phyloP scores from a whole-genome alignment of 2,797 vertebrate species.

The Chiroxiphia lanceolata region DNA sequence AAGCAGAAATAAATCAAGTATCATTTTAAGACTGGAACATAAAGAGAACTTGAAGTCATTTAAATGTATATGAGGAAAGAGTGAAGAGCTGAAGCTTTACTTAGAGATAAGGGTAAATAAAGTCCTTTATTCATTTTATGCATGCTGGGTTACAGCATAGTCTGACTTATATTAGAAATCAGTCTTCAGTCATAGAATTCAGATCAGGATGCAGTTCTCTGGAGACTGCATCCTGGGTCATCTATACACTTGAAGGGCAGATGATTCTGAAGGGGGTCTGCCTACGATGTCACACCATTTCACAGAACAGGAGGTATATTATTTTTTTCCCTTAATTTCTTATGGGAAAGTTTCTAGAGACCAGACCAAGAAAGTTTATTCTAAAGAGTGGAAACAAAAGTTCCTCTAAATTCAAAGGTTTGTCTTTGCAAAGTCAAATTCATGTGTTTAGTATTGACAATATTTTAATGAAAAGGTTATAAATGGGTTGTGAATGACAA shows the following conservation, averaged over 20 bases:
- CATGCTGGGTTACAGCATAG: background rate
- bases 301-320: background rate
- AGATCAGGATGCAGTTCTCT: background rate
- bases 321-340: background rate
- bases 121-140: conserved; percentile 42
- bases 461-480: background rate
- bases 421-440: background rate
- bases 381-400: background rate
- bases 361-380: background rate
- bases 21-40: conserved; percentile 38
- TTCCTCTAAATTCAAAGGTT: background rate
- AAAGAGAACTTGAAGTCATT: conserved; percentile 44
- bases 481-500: background rate
- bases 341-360: background rate
- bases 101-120: conserved; percentile 58
- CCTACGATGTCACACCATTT: background rate
- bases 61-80: conserved; percentile 62
- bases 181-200: conserved; percentile 6
- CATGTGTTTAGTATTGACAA: background rate
- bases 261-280: background rate
- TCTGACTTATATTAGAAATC: conserved; percentile 37
- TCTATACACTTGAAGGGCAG: background rate
- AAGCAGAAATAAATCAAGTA: conserved; percentile 69
- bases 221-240: background rate
- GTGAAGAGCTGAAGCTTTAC: conserved; percentile 27